These are phyloP conservation scores for Nothura maculosa DNA, from an alignment of 2,797 vertebrate genomes.

Conservation along the genomic window DNA sequence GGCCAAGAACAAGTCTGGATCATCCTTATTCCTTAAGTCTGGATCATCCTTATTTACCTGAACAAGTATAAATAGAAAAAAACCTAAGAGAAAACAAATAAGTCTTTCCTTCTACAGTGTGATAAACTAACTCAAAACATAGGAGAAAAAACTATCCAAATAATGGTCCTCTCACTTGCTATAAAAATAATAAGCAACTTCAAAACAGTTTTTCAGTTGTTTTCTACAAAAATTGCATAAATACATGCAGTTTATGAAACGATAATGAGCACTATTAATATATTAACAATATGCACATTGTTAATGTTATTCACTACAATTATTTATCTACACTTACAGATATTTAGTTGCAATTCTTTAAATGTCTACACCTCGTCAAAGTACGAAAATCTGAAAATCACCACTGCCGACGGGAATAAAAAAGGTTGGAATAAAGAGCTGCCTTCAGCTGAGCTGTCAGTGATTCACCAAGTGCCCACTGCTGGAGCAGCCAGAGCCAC, in stretches of 20 bases:
- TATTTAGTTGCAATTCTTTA: neutral
- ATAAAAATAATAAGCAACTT: neutral
- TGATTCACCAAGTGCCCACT: neutral
- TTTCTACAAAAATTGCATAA: neutral
- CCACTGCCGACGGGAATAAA: neutral
- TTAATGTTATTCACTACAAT: neutral
- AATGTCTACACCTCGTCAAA: fast-evolving
- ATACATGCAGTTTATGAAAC: neutral
- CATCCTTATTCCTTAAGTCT: neutral
- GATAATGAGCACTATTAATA: neutral
- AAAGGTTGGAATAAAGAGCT: neutral
- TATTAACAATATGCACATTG: neutral
- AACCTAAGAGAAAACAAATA: neutral
- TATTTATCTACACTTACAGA: neutral
- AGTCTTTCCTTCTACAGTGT: neutral
- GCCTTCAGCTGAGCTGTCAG: neutral
- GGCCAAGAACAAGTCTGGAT: neutral
- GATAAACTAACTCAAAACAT: neutral
- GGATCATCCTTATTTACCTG: neutral
- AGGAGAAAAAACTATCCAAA: neutral
- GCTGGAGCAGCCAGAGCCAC: neutral
- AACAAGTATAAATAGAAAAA: neutral
- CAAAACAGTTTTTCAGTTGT: neutral
- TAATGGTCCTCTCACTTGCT: neutral
- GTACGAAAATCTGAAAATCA: neutral